Percentiles rank a stretch among this genome's conserved stretches.
Evolutionary conservation across 2,113 vertebrate genomes (phyloP).

Genomic region (Channa argus): DNA sequence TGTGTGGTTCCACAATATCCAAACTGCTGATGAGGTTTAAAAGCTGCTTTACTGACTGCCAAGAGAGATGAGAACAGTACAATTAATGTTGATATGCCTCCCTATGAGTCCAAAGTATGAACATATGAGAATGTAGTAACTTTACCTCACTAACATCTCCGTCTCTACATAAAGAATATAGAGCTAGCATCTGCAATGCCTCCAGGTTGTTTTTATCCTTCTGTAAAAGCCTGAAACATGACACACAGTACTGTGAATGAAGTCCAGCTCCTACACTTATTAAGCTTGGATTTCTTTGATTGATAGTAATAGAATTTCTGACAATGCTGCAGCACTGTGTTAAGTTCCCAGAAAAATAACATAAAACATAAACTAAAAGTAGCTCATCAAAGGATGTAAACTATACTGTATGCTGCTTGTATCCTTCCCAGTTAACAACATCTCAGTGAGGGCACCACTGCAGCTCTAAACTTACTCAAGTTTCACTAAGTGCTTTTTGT

Average conservation of each 20-base stretch:
- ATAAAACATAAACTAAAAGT: constrained; percentile 49
- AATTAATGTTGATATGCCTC: not conserved
- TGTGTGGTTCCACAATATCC: constrained; percentile 88
- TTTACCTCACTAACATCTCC: constrained; percentile 90
- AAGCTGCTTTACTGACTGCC: constrained; percentile 88
- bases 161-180: constrained; percentile 92
- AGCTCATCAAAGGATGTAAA: constrained; percentile 19
- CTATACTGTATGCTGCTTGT: constrained; percentile 27
- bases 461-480: not conserved
- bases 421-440: constrained; percentile 11
- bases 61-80: constrained; percentile 32
- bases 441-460: constrained; percentile 15
- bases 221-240: constrained; percentile 89
- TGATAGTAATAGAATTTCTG: constrained; percentile 46
- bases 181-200: constrained; percentile 90
- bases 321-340: constrained; percentile 42
- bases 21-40: constrained; percentile 86
- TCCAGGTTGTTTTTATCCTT: constrained; percentile 92
- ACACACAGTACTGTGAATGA: constrained; percentile 56
- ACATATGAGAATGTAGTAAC: constrained; percentile 10
- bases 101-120: not conserved
- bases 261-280: constrained; percentile 53
- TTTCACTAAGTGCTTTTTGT: constrained; percentile 19
- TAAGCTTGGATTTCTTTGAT: constrained; percentile 52
- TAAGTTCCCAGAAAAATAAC: constrained; percentile 46